Evolutionary conservation across 2,797 vertebrate species (phyloP), one percentile per base, ranked within the genome.

Genomic region (Pseudomugil gertrudae): DNA sequence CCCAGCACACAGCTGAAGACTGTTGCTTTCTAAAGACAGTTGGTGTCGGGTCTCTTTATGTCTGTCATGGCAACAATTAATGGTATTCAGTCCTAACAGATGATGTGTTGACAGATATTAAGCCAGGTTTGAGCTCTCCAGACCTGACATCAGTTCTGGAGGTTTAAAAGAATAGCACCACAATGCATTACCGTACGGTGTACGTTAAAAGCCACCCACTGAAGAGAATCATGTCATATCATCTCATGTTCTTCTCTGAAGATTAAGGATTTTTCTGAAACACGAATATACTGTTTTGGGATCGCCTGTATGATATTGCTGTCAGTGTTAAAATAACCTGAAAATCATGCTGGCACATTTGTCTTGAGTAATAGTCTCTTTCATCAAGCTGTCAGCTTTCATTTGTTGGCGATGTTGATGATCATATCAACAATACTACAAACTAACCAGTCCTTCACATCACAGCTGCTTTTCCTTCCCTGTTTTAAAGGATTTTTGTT

Each of bases 51-150:
- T 66, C 23, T 27, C 33, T 64, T 61, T n/a, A 32, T 68, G 63
- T 65, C 27, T 7, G 47, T 53, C 66, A 35, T 29, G 15, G 36
- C 48, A 27, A 15, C 23, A 21, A 59, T 51, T 66, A 45, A 11
- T 40, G 53, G 50, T 51, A 26, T 66, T 56, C 43, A 63, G 64
- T 15, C 33, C 13, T 43, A 60, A 65, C 68, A 61, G 63, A 70
- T 55, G 59, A 69, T 4, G 48, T 57, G 74, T 24, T 76, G 79
- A 66, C 60, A 63, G 62, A 57, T 53, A 35, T 59, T 70, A 67
- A 65, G 73, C 61, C 14, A 5, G 35, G 62, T 65, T 56, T 85
- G 50, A 63, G 52, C n/a, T 2, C 38, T 26, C 30, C n/a, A 2
- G 38, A 72, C 9, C 45, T 48, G 45, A 48, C 45, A 64, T 59